Conservation (phyloP, 2,797 vertebrate species). For the Oceanodroma leucorhoa region DNA sequence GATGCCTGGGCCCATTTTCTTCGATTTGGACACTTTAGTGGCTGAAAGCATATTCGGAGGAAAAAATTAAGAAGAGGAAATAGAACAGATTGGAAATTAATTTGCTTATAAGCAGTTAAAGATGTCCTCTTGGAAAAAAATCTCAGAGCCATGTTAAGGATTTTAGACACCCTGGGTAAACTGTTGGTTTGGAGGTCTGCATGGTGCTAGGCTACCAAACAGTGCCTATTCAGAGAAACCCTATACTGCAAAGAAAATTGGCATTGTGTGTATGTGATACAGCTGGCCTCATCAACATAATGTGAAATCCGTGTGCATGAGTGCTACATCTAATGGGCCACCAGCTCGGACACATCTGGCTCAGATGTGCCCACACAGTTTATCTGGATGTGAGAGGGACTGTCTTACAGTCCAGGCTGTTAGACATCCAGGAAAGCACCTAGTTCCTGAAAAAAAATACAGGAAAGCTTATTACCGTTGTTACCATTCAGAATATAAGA, state of each 20-base stretch:
- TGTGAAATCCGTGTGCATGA: not conserved
- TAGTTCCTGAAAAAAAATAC: not conserved
- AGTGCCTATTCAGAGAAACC: not conserved
- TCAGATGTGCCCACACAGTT: not conserved
- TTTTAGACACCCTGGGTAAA: not conserved
- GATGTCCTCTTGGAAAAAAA: not conserved
- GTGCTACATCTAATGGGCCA: not conserved
- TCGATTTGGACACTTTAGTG: not conserved
- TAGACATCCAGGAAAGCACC: not conserved
- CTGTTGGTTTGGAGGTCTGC: not conserved
- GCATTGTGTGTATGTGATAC: not conserved
- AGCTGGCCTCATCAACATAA: not conserved
- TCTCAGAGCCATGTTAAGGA: not conserved
- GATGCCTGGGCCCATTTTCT: constrained; percentile 15
- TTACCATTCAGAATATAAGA: not conserved
- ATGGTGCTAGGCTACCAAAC: not conserved
- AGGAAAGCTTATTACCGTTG: not conserved
- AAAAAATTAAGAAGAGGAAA: constrained; percentile 15
- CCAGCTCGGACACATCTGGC: not conserved
- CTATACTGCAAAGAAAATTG: not conserved
- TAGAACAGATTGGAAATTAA: not conserved
- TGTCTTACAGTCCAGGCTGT: not conserved
- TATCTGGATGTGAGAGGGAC: not conserved
- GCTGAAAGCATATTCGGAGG: constrained; percentile 30
- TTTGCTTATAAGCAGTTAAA: not conserved